These are phyloP conservation scores for Leptura quadrifasciata DNA, from an alignment of 2,888 invertebrate genomes.

Conservation along the genomic window DNA sequence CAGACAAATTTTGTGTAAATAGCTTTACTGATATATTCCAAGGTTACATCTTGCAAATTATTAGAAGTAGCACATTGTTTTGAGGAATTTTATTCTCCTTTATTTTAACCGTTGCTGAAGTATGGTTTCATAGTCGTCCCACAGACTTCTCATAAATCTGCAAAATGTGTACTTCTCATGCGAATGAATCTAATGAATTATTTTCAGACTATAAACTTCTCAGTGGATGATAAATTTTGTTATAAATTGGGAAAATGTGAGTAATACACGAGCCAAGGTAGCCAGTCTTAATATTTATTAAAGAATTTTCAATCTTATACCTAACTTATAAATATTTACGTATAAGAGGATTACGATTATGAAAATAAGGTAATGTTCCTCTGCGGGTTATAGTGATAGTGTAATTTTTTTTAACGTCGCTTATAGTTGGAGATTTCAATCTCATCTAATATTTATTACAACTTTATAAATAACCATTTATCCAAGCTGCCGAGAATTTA, in stretches of 20 bases:
- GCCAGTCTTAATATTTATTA: neutral
- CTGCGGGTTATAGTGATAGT: neutral
- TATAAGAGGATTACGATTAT: neutral
- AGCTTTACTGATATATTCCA: too few species aligned
- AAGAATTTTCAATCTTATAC: neutral
- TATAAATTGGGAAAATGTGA: constrained; percentile 10
- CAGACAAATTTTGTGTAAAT: too few species aligned
- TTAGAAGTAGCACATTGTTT: too few species aligned
- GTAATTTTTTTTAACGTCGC: neutral
- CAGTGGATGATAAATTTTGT: neutral
- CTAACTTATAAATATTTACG: neutral
- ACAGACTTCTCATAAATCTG: neutral
- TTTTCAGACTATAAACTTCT: constrained; percentile 13
- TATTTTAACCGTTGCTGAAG: too few species aligned
- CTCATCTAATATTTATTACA: constrained; percentile 27
- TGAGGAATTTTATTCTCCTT: too few species aligned
- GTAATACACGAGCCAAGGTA: neutral
- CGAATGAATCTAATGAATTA: neutral
- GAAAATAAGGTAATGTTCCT: neutral
- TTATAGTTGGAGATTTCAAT: neutral
- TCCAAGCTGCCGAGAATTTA: constrained; percentile 45
- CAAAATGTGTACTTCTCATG: neutral
- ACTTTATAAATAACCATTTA: constrained; percentile 48
- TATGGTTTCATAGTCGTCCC: neutral
- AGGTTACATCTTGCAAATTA: too few species aligned